A percentile compares a stretch with the other conserved stretches of the same genome.
Conservation (phyloP, 2,888 invertebrate genomes). For the Patella caerulea region DNA sequence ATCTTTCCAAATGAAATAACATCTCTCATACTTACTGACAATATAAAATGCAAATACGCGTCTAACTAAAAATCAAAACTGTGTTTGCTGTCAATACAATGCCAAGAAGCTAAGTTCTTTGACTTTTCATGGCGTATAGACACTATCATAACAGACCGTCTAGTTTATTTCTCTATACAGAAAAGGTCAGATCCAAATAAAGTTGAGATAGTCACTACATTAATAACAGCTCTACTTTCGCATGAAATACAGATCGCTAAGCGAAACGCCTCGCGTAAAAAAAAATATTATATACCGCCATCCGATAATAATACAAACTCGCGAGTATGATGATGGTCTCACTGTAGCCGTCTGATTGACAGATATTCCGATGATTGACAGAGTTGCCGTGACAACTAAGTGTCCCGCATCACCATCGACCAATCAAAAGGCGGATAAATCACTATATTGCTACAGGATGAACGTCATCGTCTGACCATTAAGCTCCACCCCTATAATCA, state of each 20-base stretch:
- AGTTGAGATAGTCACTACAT: not conserved
- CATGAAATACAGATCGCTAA: too few relatives aligned
- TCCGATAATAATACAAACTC: not conserved
- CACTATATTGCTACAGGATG: conserved; percentile 36
- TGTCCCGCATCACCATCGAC: conserved; percentile 43
- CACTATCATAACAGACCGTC: too few relatives aligned
- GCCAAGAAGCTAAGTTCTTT: too few relatives aligned
- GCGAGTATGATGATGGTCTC: conserved; percentile 26
- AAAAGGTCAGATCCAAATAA: not conserved
- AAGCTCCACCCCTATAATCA: conserved; percentile 35
- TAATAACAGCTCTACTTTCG: conserved; percentile 9
- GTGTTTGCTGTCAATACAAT: too few relatives aligned
- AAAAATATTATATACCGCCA: not conserved
- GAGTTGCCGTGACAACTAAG: conserved; percentile 37
- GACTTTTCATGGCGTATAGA: too few relatives aligned
- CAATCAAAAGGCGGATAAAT: conserved; percentile 45
- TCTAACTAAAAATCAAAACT: too few relatives aligned
- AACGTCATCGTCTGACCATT: conserved; percentile 26
- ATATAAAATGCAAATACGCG: too few relatives aligned
- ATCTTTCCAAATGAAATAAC: too few relatives aligned
- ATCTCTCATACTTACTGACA: too few relatives aligned
- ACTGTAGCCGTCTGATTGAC: conserved; percentile 33
- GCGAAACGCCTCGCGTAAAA: not conserved
- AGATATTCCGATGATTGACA: conserved; percentile 39
- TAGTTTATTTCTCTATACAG: not conserved